Evolutionary conservation across 2,113 vertebrate species (phyloP).

Genomic region (Empidonax alnorum): DNA sequence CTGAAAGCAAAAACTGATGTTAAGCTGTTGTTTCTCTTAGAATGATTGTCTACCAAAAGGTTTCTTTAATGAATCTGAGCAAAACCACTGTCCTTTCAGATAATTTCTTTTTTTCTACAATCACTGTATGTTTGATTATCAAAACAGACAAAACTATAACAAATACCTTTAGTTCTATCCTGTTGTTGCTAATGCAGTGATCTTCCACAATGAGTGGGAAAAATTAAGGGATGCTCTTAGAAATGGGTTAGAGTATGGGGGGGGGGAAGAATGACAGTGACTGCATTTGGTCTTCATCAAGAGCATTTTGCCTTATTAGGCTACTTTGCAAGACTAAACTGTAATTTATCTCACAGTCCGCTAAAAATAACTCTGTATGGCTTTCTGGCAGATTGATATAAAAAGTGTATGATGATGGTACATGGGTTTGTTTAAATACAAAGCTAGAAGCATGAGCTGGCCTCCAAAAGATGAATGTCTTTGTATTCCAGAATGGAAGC

Average conservation of each 20-base stretch:
- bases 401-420: conserved; percentile 32
- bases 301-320: conserved; percentile 61
- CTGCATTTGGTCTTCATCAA: conserved; percentile 38
- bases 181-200: background rate
- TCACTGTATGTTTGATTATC: background rate
- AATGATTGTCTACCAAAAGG: background rate
- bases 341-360: background rate
- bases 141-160: background rate
- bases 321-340: conserved; percentile 36
- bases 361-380: conserved; percentile 55
- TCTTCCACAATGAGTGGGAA: background rate
- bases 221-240: background rate
- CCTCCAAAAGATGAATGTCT: conserved; percentile 22
- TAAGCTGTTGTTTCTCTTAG: background rate
- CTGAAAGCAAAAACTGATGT: background rate
- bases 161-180: background rate
- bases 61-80: background rate
- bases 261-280: background rate
- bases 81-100: background rate
- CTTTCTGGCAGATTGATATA: conserved; percentile 58
- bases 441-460: conserved; percentile 33
- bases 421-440: conserved; percentile 53
- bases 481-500: conserved; percentile 30
- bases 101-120: background rate
- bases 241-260: background rate